Conservation (phyloP, 2,888 invertebrate species). For the Noctua pronuba region DNA sequence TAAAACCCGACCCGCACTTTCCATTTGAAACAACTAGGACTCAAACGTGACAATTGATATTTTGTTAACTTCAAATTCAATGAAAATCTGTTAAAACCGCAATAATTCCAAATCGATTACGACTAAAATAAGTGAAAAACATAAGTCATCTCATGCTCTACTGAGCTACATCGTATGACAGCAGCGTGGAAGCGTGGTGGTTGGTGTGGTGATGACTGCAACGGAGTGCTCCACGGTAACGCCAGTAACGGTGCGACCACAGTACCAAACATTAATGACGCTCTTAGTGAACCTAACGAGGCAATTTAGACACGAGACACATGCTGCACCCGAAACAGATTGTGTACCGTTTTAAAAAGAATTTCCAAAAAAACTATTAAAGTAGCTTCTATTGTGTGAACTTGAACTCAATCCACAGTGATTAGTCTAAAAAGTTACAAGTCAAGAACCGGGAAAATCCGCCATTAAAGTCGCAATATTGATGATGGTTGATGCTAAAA, state of each 20-base stretch:
- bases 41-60: conserved; percentile 29
- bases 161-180: conserved; percentile 76
- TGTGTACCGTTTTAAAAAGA: conserved; percentile 38
- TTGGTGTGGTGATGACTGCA: conserved; percentile 55
- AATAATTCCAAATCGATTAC: conserved; percentile 76
- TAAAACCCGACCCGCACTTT: conserved; percentile 25
- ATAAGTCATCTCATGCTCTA: conserved; percentile 78
- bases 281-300: conserved; percentile 49
- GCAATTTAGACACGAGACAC: conserved; percentile 31
- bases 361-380: not conserved
- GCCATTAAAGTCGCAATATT: not conserved
- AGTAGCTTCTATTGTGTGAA: not conserved
- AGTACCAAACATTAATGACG: conserved; percentile 41
- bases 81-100: conserved; percentile 63
- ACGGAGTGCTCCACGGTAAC: conserved; percentile 7
- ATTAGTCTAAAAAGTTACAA: conserved; percentile 15
- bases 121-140: conserved; percentile 67
- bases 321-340: conserved; percentile 15
- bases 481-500: conserved; percentile 7
- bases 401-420: conserved; percentile 13
- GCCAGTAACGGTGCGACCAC: conserved; percentile 53
- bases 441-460: conserved; percentile 28
- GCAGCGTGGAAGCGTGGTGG: conserved; percentile 35
- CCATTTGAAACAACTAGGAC: conserved; percentile 23
- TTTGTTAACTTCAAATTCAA: conserved; percentile 43